Base-by-base conservation (phyloP, 2,888 invertebrate genomes). In the Cryptus armator region DNA sequence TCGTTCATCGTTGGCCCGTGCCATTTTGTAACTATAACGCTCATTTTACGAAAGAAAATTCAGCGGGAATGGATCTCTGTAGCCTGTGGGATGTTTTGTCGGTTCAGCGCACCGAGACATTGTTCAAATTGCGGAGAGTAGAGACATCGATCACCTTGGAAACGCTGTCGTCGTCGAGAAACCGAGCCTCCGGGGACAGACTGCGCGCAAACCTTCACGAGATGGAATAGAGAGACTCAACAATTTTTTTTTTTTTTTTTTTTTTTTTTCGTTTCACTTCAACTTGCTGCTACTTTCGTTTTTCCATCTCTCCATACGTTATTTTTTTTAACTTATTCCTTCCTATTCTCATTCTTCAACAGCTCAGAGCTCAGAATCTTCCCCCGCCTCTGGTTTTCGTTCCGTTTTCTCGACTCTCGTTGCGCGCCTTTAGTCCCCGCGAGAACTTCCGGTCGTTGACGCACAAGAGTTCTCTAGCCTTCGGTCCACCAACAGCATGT, bases 171-270 rank as follows among this genome's bases (percentile, higher is more conserved):
- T 64, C 78, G 48, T 68, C 87, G 88, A 88, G 89, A 90, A 90
- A 90, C 90, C 89, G 89, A 90, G 90, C 89, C 90, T 89, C 89
- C 81, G 86, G 89, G 90, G 89, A 90, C 89, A 88, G 89, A 88
- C 87, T 84, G 56, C 86, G 86, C 89, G 85, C 86, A 87, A 89
- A 87, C 88, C 87, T 81, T 85, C 85, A 82, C 86, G 79, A 86
- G 64, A 81, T 46, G 75, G 59, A 78, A 70, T 53, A 43, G 74
- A 85, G 74, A 85, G 83, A 84, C 84, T 86, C 76, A 84, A 87
- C 85, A 82, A 85, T 85, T 37, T 37, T 37, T 37, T 37, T 37
- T 37, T 37, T 6, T 37, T 6, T 37, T 6, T 2, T 6, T 6
- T 37, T 6, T 37, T 37, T 37, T 24, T 24, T 24, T 86, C 83